Evolutionary conservation across 2,797 vertebrate species (phyloP), one percentile per base, ranked within the genome.

Genomic region (Peromyscus attwateri): DNA sequence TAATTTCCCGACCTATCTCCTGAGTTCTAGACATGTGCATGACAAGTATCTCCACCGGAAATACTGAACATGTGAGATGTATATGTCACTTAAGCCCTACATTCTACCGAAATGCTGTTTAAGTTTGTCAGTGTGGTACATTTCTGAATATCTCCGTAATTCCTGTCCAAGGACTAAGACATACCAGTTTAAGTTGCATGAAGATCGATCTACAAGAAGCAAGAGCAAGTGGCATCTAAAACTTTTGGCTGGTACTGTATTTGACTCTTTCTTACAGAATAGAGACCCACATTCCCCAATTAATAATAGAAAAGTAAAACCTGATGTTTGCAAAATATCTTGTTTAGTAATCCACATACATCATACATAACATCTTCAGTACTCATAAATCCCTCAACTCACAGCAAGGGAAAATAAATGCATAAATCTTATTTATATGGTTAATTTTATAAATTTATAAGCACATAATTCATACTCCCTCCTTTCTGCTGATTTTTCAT

Each of bases 271-370:
- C 91, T 77, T 95, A 55, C 14, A 64, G 40, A 92, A 91, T 6
- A 81, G 25, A 92, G 46, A 57, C n/a, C 25, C 76, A 76, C 4
- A 81, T 34, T 80, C 84, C 60, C 60, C 75, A 92, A 92, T 93
- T 95, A 97, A 95, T 93, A 92, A 89, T 95, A 75, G 37, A 95
- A 95, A 95, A 92, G 55, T 87, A 25, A 96, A 84, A 52, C 37
- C n/a, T 70, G 89, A 92, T 31, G 62, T 57, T 85, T 91, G 55
- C 37, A 82, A 95, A 95, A 84, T 66, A 52, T 43, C 85, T 93
- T 52, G 9, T 87, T 93, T 75, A 94, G 43, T 77, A 88, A 80
- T 43, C 6, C 4, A 75, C 83, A 25, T 77, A 6, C 4, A 21
- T 57, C 1, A 40, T 64, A 71, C 27, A 25, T 75, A 80, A 37